Evolutionary conservation across 2,797 vertebrate genomes (phyloP), one percentile per base, ranked within the genome.

Genomic region (Typhlichthys subterraneus): DNA sequence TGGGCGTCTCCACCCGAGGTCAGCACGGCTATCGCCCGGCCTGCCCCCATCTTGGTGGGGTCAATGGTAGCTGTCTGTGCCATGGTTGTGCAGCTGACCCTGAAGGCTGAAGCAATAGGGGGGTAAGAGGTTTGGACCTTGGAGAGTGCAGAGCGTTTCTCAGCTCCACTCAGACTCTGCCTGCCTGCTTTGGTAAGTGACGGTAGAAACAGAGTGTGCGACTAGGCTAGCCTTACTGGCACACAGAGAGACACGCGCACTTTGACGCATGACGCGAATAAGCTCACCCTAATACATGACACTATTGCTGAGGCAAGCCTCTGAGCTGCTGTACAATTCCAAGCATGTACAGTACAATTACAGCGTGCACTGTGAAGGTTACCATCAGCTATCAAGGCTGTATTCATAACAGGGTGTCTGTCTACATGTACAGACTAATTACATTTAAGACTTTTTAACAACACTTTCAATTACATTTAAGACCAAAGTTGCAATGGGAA

Each of bases 1-100:
- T 97, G 95, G 77, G 96, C 95, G 81, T 98, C 96, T 17, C 96
- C 95, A 51, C 96, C 96, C 0, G 95, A 97, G 49, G 96, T 98
- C 84, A 98, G 88, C 60, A 98, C 95, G 0, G 96, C 96, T 1
- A 98, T 98, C 23, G 96, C 93, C 76, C 91, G 94, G 83, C 96
- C 96, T 0, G 63, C n/a, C 3, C 96, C 96, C 90, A 95, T 90
- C 61, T 79, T 92, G 60, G 85, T 88, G 52, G 84, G 66, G 38
- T 90, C 91, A 2, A 38, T 12, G 4, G 61, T 3, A 67, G 15
- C 46, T 2, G 15, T 0, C 50, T 86, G 69, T 52, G 85, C 83
- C 91, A 93, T 93, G 60, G 69, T 77, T 65, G 61, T 64, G 66
- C 76, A 67, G 50, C 57, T 74, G 56, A 66, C 72, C 72, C 63